phyloP scores from a whole-genome alignment of 2,888 invertebrate genomes.

The Cyrtodaria siliqua region DNA sequence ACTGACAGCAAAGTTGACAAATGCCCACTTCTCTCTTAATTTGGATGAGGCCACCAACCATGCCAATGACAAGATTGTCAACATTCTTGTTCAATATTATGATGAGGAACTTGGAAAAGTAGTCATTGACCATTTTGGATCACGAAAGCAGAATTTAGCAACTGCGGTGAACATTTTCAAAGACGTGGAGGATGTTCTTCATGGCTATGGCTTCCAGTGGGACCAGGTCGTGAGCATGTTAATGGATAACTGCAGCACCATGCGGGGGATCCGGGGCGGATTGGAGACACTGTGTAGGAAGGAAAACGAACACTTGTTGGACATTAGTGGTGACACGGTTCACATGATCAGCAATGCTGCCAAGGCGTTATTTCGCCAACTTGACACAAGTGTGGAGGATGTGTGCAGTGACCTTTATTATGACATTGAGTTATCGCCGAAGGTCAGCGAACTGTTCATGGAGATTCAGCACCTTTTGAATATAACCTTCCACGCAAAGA shows the following conservation, averaged over 20 bases:
- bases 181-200: neutral
- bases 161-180: constrained; percentile 1
- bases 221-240: constrained; percentile 7
- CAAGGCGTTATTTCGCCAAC: neutral
- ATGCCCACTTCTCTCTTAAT: constrained; percentile 1
- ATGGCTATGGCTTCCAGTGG: no score
- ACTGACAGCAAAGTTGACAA: neutral
- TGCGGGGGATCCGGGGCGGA: no score
- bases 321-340: constrained; percentile 16
- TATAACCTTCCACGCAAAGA: no score
- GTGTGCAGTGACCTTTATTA: constrained; percentile 19
- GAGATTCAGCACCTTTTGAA: constrained; percentile 15
- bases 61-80: constrained; percentile 13
- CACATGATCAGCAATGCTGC: no score
- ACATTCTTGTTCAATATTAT: no score
- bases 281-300: no score
- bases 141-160: constrained; percentile 6
- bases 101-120: constrained; percentile 1
- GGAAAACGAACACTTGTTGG: constrained; percentile 15
- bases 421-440: constrained; percentile 29
- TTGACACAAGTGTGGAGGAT: neutral
- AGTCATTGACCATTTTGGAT: neutral
- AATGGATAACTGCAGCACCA: constrained; percentile 10
- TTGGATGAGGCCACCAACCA: constrained; percentile 9
- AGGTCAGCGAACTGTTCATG: constrained; percentile 6